Conservation (phyloP, 1,140 invertebrate genomes). For the Drosophila novamexicana region DNA sequence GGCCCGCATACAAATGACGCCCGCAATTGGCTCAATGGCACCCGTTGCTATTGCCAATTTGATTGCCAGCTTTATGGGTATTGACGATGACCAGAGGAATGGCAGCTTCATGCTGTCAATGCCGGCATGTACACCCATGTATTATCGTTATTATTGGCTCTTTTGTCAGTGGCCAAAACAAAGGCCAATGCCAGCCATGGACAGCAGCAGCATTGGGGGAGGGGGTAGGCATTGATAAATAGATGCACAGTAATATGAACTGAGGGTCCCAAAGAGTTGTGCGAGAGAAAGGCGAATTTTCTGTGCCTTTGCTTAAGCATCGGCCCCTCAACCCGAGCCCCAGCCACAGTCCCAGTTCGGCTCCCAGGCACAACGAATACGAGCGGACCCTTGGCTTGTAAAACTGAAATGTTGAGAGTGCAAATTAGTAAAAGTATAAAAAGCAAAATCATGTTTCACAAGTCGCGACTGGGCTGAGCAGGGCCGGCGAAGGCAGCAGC, state of each 20-base stretch:
- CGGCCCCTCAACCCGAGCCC: neutral
- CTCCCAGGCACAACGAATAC: neutral
- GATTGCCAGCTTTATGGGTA: conserved; percentile 11
- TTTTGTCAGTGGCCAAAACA: conserved; percentile 30
- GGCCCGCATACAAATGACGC: conserved; percentile 33
- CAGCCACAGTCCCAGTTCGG: neutral
- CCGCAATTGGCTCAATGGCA: conserved; percentile 20
- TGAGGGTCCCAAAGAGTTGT: conserved; percentile 10
- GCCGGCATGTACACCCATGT: conserved; percentile 1
- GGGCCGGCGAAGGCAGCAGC: conserved; percentile 18
- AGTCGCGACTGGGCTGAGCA: conserved; percentile 45
- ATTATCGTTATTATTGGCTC: conserved; percentile 40
- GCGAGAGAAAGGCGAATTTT: neutral
- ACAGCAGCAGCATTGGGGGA: neutral
- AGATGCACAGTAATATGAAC: conserved; percentile 14
- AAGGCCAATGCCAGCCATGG: conserved; percentile 24
- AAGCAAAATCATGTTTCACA: conserved; percentile 82
- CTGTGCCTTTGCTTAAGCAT: neutral
- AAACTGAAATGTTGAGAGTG: conserved; percentile 72
- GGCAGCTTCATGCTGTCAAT: neutral
- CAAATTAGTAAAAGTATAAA: conserved; percentile 77
- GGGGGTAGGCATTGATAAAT: conserved; percentile 25
- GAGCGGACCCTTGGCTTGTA: conserved; percentile 47
- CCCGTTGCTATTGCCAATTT: conserved; percentile 25
- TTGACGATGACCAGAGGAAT: conserved; percentile 1